phyloP scores from a whole-genome alignment of 1,140 invertebrate genomes.

The Drosophila tsacasi region DNA sequence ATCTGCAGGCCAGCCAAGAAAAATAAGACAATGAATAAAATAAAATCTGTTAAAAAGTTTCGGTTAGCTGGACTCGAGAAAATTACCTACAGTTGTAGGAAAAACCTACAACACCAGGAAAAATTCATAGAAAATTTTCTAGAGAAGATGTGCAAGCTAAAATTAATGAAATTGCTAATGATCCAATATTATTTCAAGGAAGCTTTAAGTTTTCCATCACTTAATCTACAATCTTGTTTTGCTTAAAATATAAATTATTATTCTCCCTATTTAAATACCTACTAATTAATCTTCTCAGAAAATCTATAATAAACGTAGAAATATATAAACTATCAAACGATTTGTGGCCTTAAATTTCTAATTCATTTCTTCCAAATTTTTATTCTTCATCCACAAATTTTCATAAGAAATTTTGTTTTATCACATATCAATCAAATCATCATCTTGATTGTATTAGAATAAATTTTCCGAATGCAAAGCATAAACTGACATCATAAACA shows the following conservation, averaged over 20 bases:
- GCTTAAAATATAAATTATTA: not conserved
- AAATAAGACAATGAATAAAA: constrained; percentile 9
- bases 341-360: not conserved
- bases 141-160: not conserved
- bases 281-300: not conserved
- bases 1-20: constrained; percentile 39
- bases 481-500: constrained; percentile 33
- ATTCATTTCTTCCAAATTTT: constrained; percentile 2
- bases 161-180: not conserved
- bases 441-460: constrained; percentile 11
- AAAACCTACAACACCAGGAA: not conserved
- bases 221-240: not conserved
- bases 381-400: not conserved
- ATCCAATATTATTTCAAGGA: not conserved
- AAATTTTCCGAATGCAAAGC: constrained; percentile 11
- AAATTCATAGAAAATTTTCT: not conserved
- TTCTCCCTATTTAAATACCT: not conserved
- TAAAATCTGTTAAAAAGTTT: constrained; percentile 18
- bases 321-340: not conserved
- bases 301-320: not conserved
- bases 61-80: constrained; percentile 22
- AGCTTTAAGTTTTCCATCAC: not conserved
- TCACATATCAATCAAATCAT: constrained; percentile 15
- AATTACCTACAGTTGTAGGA: constrained; percentile 7
- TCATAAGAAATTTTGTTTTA: constrained; percentile 2